A percentile compares a stretch with the other conserved stretches of the same genome.
Conservation (phyloP, 2,888 invertebrate genomes). For the Pyrrhia umbra region DNA sequence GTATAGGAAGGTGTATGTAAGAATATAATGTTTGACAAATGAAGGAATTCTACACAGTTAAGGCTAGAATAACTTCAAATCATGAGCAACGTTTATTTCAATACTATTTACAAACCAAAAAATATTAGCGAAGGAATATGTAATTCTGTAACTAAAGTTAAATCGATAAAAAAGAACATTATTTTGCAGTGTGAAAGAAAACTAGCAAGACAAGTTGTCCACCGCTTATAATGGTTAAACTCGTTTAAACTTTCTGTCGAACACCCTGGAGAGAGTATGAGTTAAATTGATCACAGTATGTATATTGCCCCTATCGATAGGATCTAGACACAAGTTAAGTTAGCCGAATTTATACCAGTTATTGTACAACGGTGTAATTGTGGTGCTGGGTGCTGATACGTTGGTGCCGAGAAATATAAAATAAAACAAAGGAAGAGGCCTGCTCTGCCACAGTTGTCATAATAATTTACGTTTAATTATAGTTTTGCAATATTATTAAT, state of each 20-base stretch:
- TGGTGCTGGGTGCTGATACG: too few species aligned
- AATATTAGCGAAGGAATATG: neutral
- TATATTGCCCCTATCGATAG: neutral
- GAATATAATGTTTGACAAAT: neutral
- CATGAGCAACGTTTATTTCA: neutral
- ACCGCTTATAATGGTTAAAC: conserved; percentile 23
- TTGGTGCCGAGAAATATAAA: too few species aligned
- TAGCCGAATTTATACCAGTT: neutral
- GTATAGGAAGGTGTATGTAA: neutral
- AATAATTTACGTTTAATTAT: too few species aligned
- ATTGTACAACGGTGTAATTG: too few species aligned
- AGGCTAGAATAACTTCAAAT: neutral
- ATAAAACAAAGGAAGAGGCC: too few species aligned
- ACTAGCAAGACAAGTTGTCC: conserved; percentile 10
- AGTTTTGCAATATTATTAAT: too few species aligned
- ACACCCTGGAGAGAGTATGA: neutral
- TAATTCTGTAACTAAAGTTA: neutral
- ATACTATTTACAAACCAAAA: neutral
- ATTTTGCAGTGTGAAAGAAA: neutral
- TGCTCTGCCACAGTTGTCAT: too few species aligned
- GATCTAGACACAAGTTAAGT: neutral
- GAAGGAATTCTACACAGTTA: neutral
- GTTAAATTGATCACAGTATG: conserved; percentile 36
- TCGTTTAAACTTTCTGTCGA: conserved; percentile 21
- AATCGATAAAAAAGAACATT: conserved; percentile 18